Conservation (phyloP, 1,140 invertebrate species). For the Spodoptera litura region DNA sequence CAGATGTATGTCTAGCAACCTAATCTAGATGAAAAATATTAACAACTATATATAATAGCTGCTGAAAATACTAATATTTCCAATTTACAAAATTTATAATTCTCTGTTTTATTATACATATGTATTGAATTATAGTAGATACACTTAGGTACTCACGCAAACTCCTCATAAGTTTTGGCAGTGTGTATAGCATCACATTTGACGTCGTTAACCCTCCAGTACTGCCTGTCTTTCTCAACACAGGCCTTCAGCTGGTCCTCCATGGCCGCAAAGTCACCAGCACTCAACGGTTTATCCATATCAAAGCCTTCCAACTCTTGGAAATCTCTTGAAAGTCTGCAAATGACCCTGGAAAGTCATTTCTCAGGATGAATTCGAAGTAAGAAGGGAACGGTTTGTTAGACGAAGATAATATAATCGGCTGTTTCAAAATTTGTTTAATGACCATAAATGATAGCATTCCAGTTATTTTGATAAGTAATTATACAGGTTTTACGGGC, state of each 20-base stretch:
- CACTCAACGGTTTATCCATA: conserved; percentile 73
- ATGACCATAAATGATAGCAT: background rate
- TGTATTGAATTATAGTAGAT: no score
- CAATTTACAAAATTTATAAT: no score
- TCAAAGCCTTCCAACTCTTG: background rate
- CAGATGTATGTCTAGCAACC: no score
- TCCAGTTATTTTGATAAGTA: background rate
- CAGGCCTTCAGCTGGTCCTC: conserved; percentile 68
- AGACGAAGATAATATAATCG: background rate
- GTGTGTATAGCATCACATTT: conserved; percentile 84
- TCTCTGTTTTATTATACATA: no score
- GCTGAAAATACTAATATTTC: no score
- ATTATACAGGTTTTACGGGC: background rate
- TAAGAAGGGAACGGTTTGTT: background rate
- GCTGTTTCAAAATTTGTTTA: background rate
- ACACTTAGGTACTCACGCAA: conserved; percentile 70
- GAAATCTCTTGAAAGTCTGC: background rate
- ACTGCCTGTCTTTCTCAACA: conserved; percentile 73
- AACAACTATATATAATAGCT: no score
- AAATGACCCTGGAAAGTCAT: background rate
- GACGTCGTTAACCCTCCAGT: conserved; percentile 78
- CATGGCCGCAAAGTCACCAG: conserved; percentile 74
- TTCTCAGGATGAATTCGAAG: background rate
- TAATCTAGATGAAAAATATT: no score
- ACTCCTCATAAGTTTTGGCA: conserved; percentile 83